A percentile compares a stretch with the other conserved stretches of the same genome.
Conservation (phyloP, 2,888 invertebrate genomes). For the Villa cingulata region DNA sequence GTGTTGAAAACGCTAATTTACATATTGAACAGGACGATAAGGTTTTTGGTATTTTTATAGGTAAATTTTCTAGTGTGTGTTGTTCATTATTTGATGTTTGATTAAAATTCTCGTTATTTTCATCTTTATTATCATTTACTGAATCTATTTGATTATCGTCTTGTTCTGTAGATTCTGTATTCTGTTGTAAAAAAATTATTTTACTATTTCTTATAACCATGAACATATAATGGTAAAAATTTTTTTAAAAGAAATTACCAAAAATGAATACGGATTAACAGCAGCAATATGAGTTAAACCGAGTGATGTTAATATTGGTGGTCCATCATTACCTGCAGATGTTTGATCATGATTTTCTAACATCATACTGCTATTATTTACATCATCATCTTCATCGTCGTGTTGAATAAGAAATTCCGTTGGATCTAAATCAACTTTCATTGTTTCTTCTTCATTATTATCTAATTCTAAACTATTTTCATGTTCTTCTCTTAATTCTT, state of each 20-base stretch:
- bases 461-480: constrained; percentile 28
- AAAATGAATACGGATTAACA: constrained; percentile 16
- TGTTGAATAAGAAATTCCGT: constrained; percentile 29
- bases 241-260: constrained; percentile 8
- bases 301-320: constrained; percentile 21
- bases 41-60: background rate
- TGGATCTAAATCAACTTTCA: constrained; percentile 31
- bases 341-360: too few relatives aligned
- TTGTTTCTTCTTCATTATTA: constrained; percentile 20
- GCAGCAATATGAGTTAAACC: constrained; percentile 20
- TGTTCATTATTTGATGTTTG: background rate
- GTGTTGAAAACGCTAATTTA: constrained; percentile 34
- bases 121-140: background rate
- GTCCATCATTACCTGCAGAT: constrained; percentile 12
- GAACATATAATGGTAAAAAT: background rate
- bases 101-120: background rate
- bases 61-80: background rate
- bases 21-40: constrained; percentile 27
- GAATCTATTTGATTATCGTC: background rate
- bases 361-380: background rate
- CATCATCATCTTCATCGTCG: constrained; percentile 12
- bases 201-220: too few relatives aligned
- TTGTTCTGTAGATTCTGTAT: constrained; percentile 8
- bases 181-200: too few relatives aligned
- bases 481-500: constrained; percentile 27